Percentiles rank a stretch among this genome's conserved stretches.
Evolutionary conservation across 2,113 vertebrate species (phyloP).

Genomic region (Pardalotus punctatus): DNA sequence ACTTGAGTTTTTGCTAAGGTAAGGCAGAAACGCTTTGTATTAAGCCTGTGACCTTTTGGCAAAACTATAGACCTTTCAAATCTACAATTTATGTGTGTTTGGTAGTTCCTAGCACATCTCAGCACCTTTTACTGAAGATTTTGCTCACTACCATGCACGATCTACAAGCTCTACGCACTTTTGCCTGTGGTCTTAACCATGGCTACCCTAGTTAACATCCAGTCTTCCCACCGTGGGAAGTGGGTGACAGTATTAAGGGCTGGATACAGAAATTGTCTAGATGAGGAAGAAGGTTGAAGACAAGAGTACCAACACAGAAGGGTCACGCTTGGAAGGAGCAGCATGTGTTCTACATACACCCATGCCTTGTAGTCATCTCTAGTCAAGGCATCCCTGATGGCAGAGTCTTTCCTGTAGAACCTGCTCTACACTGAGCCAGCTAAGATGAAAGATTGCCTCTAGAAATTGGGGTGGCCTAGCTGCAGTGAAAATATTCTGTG

Average conservation of each 20-base stretch:
- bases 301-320: not conserved
- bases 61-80: not conserved
- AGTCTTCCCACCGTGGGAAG: not conserved
- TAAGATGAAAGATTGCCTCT: not conserved
- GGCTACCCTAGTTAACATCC: not conserved
- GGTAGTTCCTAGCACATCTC: not conserved
- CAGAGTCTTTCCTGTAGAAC: not conserved
- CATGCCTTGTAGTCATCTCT: not conserved
- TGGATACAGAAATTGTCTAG: not conserved
- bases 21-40: not conserved
- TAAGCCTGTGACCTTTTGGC: not conserved
- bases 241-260: not conserved
- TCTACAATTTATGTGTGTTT: not conserved
- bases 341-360: accelerated
- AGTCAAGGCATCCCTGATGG: accelerated
- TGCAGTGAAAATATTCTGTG: not conserved
- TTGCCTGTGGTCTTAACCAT: not conserved
- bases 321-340: not conserved
- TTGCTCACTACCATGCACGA: not conserved
- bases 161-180: not conserved
- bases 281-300: not conserved
- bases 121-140: not conserved
- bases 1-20: not conserved
- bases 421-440: not conserved
- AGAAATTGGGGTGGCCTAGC: not conserved